Conservation (phyloP, 1,140 invertebrate genomes). For the Zaprionus capensis region DNA sequence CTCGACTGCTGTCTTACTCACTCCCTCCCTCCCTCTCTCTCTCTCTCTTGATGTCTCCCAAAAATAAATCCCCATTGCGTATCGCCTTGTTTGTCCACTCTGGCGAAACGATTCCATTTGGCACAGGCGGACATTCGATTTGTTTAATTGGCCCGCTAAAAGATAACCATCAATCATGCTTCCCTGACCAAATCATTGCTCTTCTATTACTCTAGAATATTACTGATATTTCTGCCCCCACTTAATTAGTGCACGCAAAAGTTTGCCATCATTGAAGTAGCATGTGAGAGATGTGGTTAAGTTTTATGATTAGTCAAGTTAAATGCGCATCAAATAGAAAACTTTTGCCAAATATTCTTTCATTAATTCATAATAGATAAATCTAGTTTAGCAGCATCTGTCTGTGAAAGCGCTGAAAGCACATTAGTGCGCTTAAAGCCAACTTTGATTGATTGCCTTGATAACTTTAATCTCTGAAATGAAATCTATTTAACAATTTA, state of each 20-base stretch:
- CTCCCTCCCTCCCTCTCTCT: constrained; percentile 23
- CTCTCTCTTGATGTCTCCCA: neutral
- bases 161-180: constrained; percentile 73
- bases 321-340: constrained; percentile 4
- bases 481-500: neutral
- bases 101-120: constrained; percentile 35
- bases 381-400: neutral
- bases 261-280: constrained; percentile 12
- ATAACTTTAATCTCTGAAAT: neutral
- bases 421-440: neutral
- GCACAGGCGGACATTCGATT: constrained; percentile 68
- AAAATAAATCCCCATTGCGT: constrained; percentile 11
- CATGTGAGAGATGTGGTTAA: constrained; percentile 5
- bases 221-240: constrained; percentile 34
- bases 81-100: constrained; percentile 29
- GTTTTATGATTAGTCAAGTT: constrained; percentile 23
- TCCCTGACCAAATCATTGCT: constrained; percentile 4
- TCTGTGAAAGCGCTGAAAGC: neutral
- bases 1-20: constrained; percentile 7
- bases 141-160: constrained; percentile 78
- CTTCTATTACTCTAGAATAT: constrained; percentile 6
- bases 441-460: neutral
- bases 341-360: constrained; percentile 8
- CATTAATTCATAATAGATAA: constrained; percentile 10
- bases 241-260: constrained; percentile 55